These are phyloP conservation scores for Poecilia picta DNA, from an alignment of 2,797 vertebrate genomes.

Conservation along the genomic window DNA sequence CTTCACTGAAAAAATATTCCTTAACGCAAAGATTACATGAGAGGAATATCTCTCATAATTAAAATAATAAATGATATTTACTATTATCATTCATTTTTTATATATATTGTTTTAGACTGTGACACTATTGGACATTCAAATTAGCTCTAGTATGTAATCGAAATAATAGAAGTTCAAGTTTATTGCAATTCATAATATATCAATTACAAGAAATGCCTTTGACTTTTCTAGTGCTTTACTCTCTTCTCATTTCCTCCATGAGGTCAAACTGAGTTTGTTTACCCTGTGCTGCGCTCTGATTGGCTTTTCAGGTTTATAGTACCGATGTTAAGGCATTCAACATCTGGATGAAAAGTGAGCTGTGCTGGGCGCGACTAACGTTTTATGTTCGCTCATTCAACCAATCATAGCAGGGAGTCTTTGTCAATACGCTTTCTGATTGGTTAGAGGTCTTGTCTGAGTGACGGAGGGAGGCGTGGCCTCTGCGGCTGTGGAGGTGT, in stretches of 20 bases:
- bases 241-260: slow-evolving; percentile 12
- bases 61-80: not conserved
- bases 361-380: slow-evolving; percentile 2
- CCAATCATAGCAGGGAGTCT: slow-evolving; percentile 37
- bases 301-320: slow-evolving; percentile 35
- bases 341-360: slow-evolving; percentile 71
- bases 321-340: slow-evolving; percentile 49
- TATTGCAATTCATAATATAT: not conserved
- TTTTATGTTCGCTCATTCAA: not conserved
- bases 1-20: not conserved
- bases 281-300: slow-evolving; percentile 44
- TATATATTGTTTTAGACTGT: not conserved
- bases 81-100: not conserved
- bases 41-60: not conserved
- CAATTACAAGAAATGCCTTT: not conserved
- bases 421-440: slow-evolving; percentile 13
- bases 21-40: not conserved
- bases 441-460: slow-evolving; percentile 59
- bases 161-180: not conserved
- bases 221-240: slow-evolving; percentile 11
- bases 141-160: not conserved
- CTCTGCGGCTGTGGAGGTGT: slow-evolving; percentile 45
- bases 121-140: not conserved
- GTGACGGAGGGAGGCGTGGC: slow-evolving; percentile 55
- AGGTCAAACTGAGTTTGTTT: slow-evolving; percentile 29